phyloP scores from a whole-genome alignment of 2,797 vertebrate genomes.

The Distichodus sexfasciatus region DNA sequence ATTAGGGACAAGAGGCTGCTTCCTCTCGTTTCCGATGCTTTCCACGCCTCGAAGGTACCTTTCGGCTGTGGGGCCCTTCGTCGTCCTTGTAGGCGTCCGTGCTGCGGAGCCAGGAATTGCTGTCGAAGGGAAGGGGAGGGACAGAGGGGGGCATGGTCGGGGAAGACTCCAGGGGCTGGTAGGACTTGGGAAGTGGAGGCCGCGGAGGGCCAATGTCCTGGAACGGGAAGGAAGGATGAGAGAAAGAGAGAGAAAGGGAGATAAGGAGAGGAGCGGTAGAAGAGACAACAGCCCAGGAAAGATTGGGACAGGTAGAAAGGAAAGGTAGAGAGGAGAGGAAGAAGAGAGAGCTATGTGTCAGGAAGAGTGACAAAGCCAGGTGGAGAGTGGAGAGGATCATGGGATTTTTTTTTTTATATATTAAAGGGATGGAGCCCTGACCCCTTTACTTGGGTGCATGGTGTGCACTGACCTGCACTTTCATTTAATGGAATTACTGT shows the following conservation, averaged over 20 bases:
- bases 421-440: conserved; percentile 40
- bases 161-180: conserved; percentile 88
- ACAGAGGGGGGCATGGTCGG: conserved; percentile 79
- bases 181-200: conserved; percentile 94
- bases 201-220: conserved; percentile 92
- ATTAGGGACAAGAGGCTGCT: neutral
- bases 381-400: conserved; percentile 59
- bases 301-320: conserved; percentile 54
- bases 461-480: conserved; percentile 35
- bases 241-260: conserved; percentile 16
- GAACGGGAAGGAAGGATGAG: conserved; percentile 54
- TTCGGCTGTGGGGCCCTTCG: conserved; percentile 71
- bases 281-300: conserved; percentile 11
- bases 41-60: conserved; percentile 74
- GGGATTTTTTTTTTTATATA: conserved; percentile 30
- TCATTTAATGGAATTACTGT: neutral
- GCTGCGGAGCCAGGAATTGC: conserved; percentile 69
- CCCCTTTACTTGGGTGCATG: neutral
- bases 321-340: conserved; percentile 56
- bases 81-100: conserved; percentile 63
- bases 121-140: conserved; percentile 76
- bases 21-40: neutral
- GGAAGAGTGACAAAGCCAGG: conserved; percentile 60
- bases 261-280: neutral
- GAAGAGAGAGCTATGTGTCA: conserved; percentile 59